Evolutionary conservation across 2,113 vertebrate genomes (phyloP).

Genomic region (Salvelinus alpinus): DNA sequence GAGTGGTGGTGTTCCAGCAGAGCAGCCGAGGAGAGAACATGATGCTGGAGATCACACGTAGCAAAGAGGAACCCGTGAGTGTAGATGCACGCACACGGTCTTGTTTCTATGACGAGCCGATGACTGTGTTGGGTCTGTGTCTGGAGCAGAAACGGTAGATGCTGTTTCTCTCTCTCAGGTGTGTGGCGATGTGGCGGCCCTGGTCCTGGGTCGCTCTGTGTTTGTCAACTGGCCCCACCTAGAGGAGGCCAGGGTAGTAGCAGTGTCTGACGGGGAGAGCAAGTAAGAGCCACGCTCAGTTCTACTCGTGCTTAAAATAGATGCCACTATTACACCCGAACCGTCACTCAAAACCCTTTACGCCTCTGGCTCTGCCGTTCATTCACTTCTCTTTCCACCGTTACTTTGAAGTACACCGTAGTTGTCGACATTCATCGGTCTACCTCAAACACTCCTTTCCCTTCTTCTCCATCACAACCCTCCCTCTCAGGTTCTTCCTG

Average conservation of each 20-base stretch:
- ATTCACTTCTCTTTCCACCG: too few relatives aligned
- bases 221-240: slow-evolving; percentile 98
- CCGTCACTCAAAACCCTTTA: too few relatives aligned
- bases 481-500: slow-evolving; percentile 79
- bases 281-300: slow-evolving; percentile 76
- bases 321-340: neutral
- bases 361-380: too few relatives aligned
- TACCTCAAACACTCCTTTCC: too few relatives aligned
- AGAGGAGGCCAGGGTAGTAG: slow-evolving; percentile 92
- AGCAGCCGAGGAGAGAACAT: slow-evolving; percentile 96
- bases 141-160: too few relatives aligned
- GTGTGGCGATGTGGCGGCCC: slow-evolving; percentile 79
- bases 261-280: slow-evolving; percentile 90
- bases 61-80: slow-evolving; percentile 78
- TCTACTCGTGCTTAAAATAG: neutral
- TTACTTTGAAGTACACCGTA: too few relatives aligned
- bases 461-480: neutral
- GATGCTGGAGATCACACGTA: slow-evolving; percentile 84
- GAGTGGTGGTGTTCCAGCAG: slow-evolving; percentile 95
- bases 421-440: too few relatives aligned
- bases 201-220: slow-evolving; percentile 82
- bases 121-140: too few relatives aligned
- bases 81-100: neutral
- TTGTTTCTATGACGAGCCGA: too few relatives aligned
- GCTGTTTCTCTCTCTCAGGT: slow-evolving; percentile 59